Evolutionary conservation across 2,797 vertebrate species (phyloP).

Genomic region (Lepilemur septentrionalis): DNA sequence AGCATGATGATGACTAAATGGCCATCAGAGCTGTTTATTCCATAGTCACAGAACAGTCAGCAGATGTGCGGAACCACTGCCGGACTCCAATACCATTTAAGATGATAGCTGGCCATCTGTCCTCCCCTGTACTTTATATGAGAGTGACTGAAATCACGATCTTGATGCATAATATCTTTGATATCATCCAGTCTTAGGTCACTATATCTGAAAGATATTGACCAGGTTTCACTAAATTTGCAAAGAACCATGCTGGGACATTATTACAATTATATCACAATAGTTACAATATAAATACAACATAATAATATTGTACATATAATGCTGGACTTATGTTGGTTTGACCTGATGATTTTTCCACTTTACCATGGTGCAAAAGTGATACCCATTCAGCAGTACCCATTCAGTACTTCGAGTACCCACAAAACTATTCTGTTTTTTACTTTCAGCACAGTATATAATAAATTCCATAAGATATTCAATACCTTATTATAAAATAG

Average conservation of each 20-base stretch:
- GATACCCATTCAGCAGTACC: not conserved
- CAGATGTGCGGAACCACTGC: conserved; percentile 74
- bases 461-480: not conserved
- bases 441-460: not conserved
- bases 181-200: not conserved
- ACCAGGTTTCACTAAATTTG: not conserved
- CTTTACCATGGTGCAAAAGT: not conserved
- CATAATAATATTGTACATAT: not conserved
- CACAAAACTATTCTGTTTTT: not conserved
- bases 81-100: conserved; percentile 62
- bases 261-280: not conserved
- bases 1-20: conserved; percentile 71
- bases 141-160: conserved; percentile 7
- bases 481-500: not conserved
- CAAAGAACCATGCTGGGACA: not conserved
- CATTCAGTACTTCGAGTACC: not conserved
- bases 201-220: not conserved
- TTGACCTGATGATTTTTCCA: not conserved
- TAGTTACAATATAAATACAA: not conserved
- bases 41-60: conserved; percentile 71
- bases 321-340: too few relatives aligned
- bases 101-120: conserved; percentile 26
- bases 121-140: not conserved
- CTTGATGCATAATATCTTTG: not conserved
- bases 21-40: conserved; percentile 77